phyloP scores from a whole-genome alignment of 2,888 invertebrate species.

The Ommatoiulus sabulosus region DNA sequence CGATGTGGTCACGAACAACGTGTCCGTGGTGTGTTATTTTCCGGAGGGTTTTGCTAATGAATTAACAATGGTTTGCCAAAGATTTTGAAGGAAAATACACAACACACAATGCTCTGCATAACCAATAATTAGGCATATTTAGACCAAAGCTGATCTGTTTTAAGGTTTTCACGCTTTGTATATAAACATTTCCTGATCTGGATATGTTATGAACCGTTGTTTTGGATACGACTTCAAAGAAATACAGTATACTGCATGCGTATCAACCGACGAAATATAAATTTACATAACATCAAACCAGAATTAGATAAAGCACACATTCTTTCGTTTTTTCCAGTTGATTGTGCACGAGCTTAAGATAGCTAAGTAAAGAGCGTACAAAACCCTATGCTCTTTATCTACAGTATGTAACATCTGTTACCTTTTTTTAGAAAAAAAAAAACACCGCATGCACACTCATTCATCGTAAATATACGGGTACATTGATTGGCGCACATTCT shows the following conservation, averaged over 20 bases:
- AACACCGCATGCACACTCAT: background rate
- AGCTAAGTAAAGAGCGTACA: background rate
- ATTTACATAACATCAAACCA: too few species aligned
- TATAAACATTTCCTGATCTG: background rate
- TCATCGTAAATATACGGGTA: background rate
- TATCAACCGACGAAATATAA: too few species aligned
- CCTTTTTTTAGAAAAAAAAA: background rate
- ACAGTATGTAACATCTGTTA: background rate
- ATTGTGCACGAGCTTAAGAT: background rate
- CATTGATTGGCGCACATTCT: background rate
- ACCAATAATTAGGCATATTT: background rate
- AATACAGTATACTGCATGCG: too few species aligned
- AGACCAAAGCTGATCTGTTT: background rate
- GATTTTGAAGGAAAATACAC: background rate
- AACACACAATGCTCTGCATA: background rate
- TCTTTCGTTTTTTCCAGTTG: too few species aligned
- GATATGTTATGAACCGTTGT: background rate
- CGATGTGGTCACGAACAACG: background rate
- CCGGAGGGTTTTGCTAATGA: background rate
- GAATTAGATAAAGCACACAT: too few species aligned
- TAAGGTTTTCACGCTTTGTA: background rate
- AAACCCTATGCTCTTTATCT: background rate
- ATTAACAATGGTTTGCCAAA: background rate
- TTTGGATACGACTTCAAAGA: too few species aligned
- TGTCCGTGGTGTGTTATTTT: background rate